Evolutionary conservation across 2,113 vertebrate genomes (phyloP).

Genomic region (Glaucidium brasilianum): DNA sequence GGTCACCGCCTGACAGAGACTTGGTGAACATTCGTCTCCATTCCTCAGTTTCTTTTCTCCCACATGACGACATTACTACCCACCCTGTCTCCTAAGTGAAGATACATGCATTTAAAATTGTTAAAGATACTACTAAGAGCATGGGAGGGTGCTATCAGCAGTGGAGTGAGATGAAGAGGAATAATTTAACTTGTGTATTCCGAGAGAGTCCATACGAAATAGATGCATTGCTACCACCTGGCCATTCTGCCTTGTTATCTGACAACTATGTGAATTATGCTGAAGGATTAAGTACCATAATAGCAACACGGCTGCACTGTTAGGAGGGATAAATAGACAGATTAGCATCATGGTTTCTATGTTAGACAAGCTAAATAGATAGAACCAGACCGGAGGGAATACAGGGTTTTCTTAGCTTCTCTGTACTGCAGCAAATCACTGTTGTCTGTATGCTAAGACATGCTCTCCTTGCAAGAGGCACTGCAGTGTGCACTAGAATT

Average conservation of each 20-base stretch:
- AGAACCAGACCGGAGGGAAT: conserved; percentile 32
- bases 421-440: background rate
- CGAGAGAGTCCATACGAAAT: background rate
- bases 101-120: background rate
- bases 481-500: background rate
- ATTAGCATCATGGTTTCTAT: conserved; percentile 21
- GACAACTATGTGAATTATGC: conserved; percentile 36
- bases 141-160: background rate
- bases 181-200: background rate
- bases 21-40: rapidly evolving
- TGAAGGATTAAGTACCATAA: conserved; percentile 32
- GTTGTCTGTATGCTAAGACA: background rate
- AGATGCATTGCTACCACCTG: conserved; percentile 31
- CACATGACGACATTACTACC: too few species aligned
- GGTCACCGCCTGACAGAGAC: background rate
- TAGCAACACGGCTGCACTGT: conserved; percentile 40
- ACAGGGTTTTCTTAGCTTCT: background rate
- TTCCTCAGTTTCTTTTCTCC: background rate
- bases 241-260: conserved; percentile 27
- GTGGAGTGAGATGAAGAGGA: background rate
- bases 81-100: background rate
- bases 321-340: conserved; percentile 43
- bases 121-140: background rate
- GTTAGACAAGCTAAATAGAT: conserved; percentile 41
- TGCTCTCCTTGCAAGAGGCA: background rate